A percentile compares a stretch with the other conserved stretches of the same genome.
Evolutionary conservation across 2,888 invertebrate species (phyloP).

Genomic region (Bhutanitis thaidina): DNA sequence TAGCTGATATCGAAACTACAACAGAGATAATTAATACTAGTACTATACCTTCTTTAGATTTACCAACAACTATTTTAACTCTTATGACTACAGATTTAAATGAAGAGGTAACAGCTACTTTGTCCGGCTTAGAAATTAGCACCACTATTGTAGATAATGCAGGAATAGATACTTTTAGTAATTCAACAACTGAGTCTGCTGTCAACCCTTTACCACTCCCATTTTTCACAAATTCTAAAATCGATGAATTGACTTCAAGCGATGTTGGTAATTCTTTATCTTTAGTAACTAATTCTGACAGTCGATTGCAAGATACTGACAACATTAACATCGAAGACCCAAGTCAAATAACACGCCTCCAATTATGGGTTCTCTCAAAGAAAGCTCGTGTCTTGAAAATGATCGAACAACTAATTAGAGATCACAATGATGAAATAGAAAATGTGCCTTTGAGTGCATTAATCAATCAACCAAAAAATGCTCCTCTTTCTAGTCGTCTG

Average conservation of each 20-base stretch:
- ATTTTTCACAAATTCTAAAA: constrained; percentile 55
- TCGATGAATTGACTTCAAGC: constrained; percentile 42
- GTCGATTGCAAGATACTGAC: constrained; percentile 33
- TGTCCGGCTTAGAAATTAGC: constrained; percentile 39
- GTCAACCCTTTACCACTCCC: constrained; percentile 49
- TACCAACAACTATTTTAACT: constrained; percentile 23
- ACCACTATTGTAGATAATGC: constrained; percentile 30
- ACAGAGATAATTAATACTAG: constrained; percentile 8
- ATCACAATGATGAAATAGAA: constrained; percentile 66
- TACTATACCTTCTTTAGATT: constrained; percentile 22
- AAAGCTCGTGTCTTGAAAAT: constrained; percentile 72
- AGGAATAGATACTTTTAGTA: constrained; percentile 31
- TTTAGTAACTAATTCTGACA: constrained; percentile 29
- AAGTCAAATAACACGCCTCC: constrained; percentile 54
- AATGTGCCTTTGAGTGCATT: constrained; percentile 55
- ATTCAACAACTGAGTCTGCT: constrained; percentile 36
- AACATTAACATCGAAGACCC: constrained; percentile 43
- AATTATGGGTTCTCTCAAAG: constrained; percentile 69
- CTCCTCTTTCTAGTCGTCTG: constrained; percentile 56
- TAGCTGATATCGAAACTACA: constrained; percentile 12
- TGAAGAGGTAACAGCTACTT: constrained; percentile 29
- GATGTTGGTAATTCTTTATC: constrained; percentile 32
- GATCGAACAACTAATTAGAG: constrained; percentile 70
- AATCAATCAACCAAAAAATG: constrained; percentile 42
- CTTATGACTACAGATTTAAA: constrained; percentile 13